These are phyloP conservation scores for Bubo bubo DNA, from an alignment of 2,113 vertebrate genomes.

Conservation along the genomic window DNA sequence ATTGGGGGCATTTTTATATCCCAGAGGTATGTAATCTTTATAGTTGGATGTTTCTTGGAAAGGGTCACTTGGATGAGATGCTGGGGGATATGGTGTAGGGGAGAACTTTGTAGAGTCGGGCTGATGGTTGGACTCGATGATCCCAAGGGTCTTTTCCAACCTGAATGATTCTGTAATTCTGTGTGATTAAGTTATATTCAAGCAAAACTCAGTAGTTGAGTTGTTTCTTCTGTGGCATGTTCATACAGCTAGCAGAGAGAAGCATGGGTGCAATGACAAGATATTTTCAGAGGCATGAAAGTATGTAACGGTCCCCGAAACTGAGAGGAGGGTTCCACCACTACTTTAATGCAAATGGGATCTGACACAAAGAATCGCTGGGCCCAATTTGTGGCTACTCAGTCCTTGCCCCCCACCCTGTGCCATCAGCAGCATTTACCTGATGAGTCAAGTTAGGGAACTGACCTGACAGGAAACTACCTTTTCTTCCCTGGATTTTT, in stretches of 20 bases:
- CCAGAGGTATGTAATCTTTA: not conserved
- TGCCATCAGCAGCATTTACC: not conserved
- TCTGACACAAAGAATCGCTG: not conserved
- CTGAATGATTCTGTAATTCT: no score
- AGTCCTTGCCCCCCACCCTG: not conserved
- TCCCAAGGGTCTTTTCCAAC: no score
- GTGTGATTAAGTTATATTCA: not conserved
- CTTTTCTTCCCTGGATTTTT: not conserved
- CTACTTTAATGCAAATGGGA: not conserved
- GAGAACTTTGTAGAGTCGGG: no score
- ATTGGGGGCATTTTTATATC: not conserved
- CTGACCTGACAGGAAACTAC: not conserved
- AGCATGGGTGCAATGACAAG: not conserved
- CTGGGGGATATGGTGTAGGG: no score
- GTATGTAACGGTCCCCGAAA: not conserved
- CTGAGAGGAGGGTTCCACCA: not conserved
- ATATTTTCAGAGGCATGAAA: not conserved
- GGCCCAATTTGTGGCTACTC: not conserved
- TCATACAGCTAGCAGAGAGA: not conserved
- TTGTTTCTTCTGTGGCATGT: not conserved
- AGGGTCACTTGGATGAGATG: no score
- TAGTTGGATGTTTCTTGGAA: not conserved
- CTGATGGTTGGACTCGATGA: no score
- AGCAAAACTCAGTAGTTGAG: not conserved
- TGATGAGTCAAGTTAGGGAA: not conserved